These are phyloP conservation scores for Gallinago undulata DNA, from an alignment of 2,113 vertebrate genomes.

Conservation along the genomic window DNA sequence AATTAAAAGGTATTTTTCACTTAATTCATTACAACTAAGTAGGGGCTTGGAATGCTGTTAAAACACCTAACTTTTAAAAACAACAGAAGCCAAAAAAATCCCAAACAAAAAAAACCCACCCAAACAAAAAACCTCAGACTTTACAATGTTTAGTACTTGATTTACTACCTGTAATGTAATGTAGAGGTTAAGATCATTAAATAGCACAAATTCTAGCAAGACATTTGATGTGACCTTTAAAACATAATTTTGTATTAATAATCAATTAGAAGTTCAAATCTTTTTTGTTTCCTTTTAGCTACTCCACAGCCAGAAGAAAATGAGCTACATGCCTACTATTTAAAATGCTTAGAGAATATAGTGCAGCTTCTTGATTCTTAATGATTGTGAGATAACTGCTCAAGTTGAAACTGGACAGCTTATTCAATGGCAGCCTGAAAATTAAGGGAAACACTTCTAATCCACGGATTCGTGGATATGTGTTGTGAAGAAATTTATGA, in stretches of 20 bases:
- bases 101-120: neutral
- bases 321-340: constrained; percentile 76
- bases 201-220: neutral
- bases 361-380: constrained; percentile 81
- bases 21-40: neutral
- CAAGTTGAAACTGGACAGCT: neutral
- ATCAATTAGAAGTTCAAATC: neutral
- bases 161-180: neutral
- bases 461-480: neutral
- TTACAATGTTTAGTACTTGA: neutral
- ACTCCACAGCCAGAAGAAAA: constrained; percentile 67
- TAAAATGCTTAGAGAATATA: constrained; percentile 89
- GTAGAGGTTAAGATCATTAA: neutral
- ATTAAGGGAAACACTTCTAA: neutral
- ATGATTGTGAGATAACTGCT: neutral
- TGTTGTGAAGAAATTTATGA: neutral
- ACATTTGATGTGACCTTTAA: neutral
- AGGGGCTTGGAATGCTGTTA: neutral
- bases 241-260: neutral
- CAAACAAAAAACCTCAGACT: neutral
- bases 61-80: neutral
- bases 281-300: constrained; percentile 66
- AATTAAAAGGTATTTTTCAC: neutral
- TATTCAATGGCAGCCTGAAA: neutral
- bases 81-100: neutral